Evolutionary conservation across 2,888 invertebrate genomes (phyloP).

Genomic region (Timema podura): DNA sequence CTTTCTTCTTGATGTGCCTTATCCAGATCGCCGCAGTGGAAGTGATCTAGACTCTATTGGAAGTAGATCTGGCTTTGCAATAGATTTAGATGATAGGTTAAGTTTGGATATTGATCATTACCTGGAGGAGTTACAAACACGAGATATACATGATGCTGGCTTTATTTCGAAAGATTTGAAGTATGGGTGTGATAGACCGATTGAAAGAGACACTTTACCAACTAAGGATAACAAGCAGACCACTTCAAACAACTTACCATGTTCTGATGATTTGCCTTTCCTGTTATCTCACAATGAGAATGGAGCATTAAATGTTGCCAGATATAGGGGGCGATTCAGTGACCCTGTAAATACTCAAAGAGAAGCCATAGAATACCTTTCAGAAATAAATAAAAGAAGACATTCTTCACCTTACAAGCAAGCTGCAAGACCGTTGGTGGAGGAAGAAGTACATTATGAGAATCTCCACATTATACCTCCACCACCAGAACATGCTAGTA

Average conservation of each 20-base stretch:
- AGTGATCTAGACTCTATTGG: slow-evolving; percentile 37
- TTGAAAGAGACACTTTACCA: slow-evolving; percentile 10
- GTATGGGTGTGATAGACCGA: slow-evolving; percentile 21
- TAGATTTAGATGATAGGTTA: slow-evolving; percentile 38
- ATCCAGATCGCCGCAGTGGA: slow-evolving; percentile 21
- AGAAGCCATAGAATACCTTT: not conserved
- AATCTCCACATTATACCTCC: slow-evolving; percentile 36
- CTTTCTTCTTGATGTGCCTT: slow-evolving; percentile 39
- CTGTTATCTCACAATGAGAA: not conserved
- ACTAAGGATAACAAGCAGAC: not conserved
- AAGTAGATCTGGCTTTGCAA: slow-evolving; percentile 34
- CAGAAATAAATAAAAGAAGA: too few relatives aligned
- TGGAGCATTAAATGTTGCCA: too few relatives aligned
- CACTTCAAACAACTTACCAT: not conserved
- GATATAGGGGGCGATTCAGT: not conserved
- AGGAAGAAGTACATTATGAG: slow-evolving; percentile 35
- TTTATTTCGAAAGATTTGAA: slow-evolving; percentile 38
- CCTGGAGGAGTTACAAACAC: slow-evolving; percentile 59
- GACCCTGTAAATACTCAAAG: slow-evolving; percentile 10
- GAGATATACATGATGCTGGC: slow-evolving; percentile 46
- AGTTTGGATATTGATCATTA: slow-evolving; percentile 65
- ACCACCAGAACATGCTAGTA: slow-evolving; percentile 23
- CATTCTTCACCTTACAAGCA: not conserved
- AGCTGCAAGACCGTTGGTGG: slow-evolving; percentile 6
- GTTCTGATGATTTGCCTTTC: not conserved